phyloP scores from a whole-genome alignment of 2,797 vertebrate genomes.

The Scyliorhinus canicula region DNA sequence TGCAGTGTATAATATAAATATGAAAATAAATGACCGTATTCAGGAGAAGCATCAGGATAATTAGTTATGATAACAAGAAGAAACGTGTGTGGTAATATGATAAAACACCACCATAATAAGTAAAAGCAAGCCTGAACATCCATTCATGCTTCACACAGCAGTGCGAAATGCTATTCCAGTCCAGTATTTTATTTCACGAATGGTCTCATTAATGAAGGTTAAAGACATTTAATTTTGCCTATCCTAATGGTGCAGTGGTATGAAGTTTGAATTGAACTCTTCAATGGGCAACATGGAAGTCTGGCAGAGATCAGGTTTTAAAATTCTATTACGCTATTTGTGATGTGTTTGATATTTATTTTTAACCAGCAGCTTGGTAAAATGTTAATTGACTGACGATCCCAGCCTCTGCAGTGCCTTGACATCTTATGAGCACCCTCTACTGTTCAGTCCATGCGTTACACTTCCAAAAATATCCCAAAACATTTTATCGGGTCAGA shows the following conservation, averaged over 20 bases:
- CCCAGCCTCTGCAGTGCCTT: background rate
- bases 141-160: background rate
- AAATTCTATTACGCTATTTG: background rate
- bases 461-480: background rate
- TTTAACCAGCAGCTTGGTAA: background rate
- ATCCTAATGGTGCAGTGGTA: background rate
- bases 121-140: background rate
- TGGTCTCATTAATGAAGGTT: background rate
- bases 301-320: background rate
- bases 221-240: background rate
- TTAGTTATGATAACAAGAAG: background rate
- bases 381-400: background rate
- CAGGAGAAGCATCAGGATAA: background rate
- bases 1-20: constrained; percentile 8
- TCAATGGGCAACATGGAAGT: background rate
- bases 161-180: background rate
- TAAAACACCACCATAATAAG: background rate
- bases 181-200: background rate
- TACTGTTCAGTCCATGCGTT: background rate
- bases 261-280: background rate
- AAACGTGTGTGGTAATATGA: background rate
- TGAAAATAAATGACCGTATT: background rate
- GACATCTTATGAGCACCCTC: background rate
- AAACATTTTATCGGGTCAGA: background rate
- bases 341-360: background rate